Base-by-base conservation (phyloP, 1,140 invertebrate species). In the Capitella teleta region DNA sequence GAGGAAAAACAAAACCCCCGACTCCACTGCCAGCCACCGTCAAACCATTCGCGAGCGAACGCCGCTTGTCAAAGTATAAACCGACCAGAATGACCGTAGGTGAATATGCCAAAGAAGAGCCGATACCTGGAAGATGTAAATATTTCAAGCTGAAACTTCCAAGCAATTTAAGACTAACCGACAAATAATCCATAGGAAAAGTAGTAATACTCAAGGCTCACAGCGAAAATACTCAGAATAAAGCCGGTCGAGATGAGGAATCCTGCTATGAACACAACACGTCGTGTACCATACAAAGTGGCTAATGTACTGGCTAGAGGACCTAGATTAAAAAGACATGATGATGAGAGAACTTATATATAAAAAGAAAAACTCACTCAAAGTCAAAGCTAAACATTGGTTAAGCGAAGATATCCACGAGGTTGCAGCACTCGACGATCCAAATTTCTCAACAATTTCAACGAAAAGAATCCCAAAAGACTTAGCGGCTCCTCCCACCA, bases 71-170 rank as follows among this genome's bases (percentile, higher is more conserved):
- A 66, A 91, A 92, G 66, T 91, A 92, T 37, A 84, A 84, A 8
- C 85, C 87, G 36, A 89, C 85, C 57, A 90, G 87, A 63, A 89
- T 87, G n/a, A 92, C 84, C 0, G 86, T 89, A 24, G 87, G 86
- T 3, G 87, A 85, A 6, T 83, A 85, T 1, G 82, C 83, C 0
- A 85, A 68, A 0, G 83, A 83, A 3, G 82, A 81, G 1, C 84
- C 84, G 41, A 86, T 82, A 44, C 84, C 83, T 84, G 59, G n/a
- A 56, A 25, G 5, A 38, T 12, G 36, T 5, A 18, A 38, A 14
- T 21, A 34, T 12, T 12, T 34, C 10, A 12, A 34, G 32, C 1
- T 12, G 32, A 34, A 34, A 34, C 10, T 34, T 1, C 10, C 1
- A 34, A 1, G 10, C 5, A 21, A 38, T 38, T 4, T 38, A 5